phyloP scores from a whole-genome alignment of 1,140 invertebrate species.

The Tenebrio molitor region DNA sequence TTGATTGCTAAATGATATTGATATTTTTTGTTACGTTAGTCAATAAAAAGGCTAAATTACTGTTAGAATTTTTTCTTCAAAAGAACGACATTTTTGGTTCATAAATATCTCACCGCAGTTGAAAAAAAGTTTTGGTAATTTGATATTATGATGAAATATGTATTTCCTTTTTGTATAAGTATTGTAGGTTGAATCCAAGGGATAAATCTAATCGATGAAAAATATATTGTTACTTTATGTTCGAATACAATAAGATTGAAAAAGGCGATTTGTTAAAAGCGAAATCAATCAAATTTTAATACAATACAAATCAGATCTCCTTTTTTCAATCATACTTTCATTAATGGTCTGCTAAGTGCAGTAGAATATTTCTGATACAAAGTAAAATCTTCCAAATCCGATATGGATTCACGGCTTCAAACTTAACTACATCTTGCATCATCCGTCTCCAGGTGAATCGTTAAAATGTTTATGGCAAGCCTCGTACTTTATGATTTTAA shows the following conservation, averaged over 20 bases:
- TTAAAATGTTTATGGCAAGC: slow-evolving; percentile 21
- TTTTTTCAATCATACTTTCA: not conserved
- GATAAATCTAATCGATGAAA: not conserved
- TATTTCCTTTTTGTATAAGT: no score
- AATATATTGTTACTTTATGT: not conserved
- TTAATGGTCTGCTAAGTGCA: not conserved
- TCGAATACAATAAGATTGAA: slow-evolving; percentile 24
- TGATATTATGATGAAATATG: no score
- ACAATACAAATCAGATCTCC: not conserved
- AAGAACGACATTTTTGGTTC: no score
- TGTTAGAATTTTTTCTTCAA: no score
- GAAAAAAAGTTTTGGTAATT: no score
- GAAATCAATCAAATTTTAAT: slow-evolving; percentile 20
- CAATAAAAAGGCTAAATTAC: no score
- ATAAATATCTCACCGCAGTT: no score
- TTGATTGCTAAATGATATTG: no score
- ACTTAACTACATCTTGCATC: slow-evolving; percentile 1
- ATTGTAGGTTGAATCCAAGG: no score
- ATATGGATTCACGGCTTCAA: not conserved
- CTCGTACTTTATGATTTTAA: slow-evolving; percentile 26
- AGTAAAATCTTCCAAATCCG: slow-evolving; percentile 6
- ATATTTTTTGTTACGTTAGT: no score
- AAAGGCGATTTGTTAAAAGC: slow-evolving; percentile 6
- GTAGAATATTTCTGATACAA: slow-evolving; percentile 1
- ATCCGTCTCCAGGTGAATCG: not conserved